Evolutionary conservation across 2,888 invertebrate genomes (phyloP).

Genomic region (Acanthosoma haemorrhoidale): DNA sequence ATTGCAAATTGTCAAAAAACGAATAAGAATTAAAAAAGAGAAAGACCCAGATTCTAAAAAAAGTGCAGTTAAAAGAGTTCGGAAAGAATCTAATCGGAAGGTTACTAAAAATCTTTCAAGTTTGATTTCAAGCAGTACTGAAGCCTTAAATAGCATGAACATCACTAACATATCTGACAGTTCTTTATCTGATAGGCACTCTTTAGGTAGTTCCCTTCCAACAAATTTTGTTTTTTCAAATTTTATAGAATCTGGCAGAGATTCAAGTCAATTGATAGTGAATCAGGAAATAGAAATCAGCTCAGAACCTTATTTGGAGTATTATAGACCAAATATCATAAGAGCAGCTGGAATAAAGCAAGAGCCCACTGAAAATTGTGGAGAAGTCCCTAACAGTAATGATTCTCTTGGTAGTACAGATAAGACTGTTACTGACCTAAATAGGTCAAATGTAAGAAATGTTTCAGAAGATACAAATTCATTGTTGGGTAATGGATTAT

Average conservation of each 20-base stretch:
- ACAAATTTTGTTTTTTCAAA: neutral
- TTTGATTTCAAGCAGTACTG: neutral
- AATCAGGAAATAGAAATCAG: conserved; percentile 6
- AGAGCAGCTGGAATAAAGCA: neutral
- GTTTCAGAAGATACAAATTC: neutral
- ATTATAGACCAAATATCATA: neutral
- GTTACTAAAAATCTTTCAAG: neutral
- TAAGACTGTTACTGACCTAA: neutral
- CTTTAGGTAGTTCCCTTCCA: neutral
- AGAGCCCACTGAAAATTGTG: conserved; percentile 11
- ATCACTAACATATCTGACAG: neutral
- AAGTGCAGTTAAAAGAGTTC: neutral
- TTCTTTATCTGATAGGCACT: neutral
- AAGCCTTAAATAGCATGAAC: conserved; percentile 7
- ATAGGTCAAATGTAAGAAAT: neutral
- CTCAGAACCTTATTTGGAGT: neutral
- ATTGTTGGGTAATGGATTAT: neutral
- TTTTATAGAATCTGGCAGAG: neutral
- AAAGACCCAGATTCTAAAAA: neutral
- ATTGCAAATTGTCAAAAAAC: neutral
- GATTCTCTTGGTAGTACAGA: neutral
- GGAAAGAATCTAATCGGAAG: neutral
- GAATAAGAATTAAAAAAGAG: neutral
- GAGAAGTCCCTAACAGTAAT: neutral
- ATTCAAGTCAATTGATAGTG: neutral